phyloP scores from a whole-genome alignment of 2,113 vertebrate genomes.

The Eulemur macaco region DNA sequence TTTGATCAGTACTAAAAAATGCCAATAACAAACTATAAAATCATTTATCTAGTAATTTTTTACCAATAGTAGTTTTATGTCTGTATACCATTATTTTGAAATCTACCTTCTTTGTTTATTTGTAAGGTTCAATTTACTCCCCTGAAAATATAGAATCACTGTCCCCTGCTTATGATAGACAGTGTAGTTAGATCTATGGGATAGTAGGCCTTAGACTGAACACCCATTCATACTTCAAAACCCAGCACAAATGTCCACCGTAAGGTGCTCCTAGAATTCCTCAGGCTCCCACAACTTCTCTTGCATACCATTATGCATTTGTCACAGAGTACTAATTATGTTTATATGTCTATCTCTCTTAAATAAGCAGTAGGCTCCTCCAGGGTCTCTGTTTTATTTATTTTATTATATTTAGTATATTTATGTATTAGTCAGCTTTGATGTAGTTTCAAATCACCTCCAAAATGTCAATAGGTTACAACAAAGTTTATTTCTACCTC shows the following conservation, averaged over 20 bases:
- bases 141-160: not conserved
- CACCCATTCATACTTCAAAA: not conserved
- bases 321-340: not conserved
- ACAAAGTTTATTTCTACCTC: not conserved
- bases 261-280: not conserved
- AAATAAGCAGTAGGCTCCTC: not conserved
- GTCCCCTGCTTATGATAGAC: not conserved
- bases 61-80: not conserved
- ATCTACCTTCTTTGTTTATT: not conserved
- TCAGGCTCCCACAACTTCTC: not conserved
- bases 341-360: not conserved
- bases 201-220: not conserved
- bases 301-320: not conserved
- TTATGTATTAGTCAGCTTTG: no score
- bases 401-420: not conserved
- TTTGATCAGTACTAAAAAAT: not conserved
- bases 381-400: not conserved
- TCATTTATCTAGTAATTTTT: not conserved
- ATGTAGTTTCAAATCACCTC: not conserved
- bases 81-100: not conserved
- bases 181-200: not conserved
- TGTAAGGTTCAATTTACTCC: not conserved
- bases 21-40: not conserved
- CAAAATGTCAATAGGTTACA: not conserved
- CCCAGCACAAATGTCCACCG: not conserved